Evolutionary conservation across 1,140 invertebrate genomes (phyloP).

Genomic region (Catajapyx aquilonaris): DNA sequence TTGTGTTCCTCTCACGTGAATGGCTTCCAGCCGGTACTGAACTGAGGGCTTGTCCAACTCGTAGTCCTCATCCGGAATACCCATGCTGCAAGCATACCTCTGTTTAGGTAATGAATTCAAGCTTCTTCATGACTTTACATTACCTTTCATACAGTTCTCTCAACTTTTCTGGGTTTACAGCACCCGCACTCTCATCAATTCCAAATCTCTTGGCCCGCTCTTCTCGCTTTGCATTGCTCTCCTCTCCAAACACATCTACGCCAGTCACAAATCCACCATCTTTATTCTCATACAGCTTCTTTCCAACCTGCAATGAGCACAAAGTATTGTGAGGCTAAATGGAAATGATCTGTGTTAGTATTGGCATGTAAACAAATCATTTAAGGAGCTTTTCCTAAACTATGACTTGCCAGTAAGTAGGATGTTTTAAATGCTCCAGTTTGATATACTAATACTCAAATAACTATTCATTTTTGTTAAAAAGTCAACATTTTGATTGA

Average conservation of each 20-base stretch:
- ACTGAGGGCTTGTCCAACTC: constrained; percentile 30
- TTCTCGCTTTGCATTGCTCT: constrained; percentile 35
- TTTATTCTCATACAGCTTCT: constrained; percentile 19
- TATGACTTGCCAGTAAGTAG: too few species aligned
- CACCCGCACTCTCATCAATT: constrained; percentile 28
- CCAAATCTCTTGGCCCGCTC: constrained; percentile 47
- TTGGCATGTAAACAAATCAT: too few species aligned
- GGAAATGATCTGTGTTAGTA: constrained; percentile 1
- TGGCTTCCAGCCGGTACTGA: constrained; percentile 43
- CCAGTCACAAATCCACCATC: constrained; percentile 28
- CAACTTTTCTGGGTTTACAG: constrained; percentile 27
- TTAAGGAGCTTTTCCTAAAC: too few species aligned
- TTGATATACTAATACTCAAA: too few species aligned
- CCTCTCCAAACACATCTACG: constrained; percentile 35
- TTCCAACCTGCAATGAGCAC: constrained; percentile 4
- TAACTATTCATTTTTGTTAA: too few species aligned
- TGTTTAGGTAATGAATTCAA: too few species aligned
- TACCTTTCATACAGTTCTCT: constrained; percentile 36
- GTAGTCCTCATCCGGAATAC: constrained; percentile 28
- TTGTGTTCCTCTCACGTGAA: constrained; percentile 51
- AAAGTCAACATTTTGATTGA: too few species aligned
- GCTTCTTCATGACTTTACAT: too few species aligned
- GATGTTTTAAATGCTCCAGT: too few species aligned
- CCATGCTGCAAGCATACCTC: constrained; percentile 38
- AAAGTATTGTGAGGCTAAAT: constrained; percentile 3